These are phyloP conservation scores for Nemoura dubitans DNA, from an alignment of 2,888 invertebrate species.

Conservation along the genomic window DNA sequence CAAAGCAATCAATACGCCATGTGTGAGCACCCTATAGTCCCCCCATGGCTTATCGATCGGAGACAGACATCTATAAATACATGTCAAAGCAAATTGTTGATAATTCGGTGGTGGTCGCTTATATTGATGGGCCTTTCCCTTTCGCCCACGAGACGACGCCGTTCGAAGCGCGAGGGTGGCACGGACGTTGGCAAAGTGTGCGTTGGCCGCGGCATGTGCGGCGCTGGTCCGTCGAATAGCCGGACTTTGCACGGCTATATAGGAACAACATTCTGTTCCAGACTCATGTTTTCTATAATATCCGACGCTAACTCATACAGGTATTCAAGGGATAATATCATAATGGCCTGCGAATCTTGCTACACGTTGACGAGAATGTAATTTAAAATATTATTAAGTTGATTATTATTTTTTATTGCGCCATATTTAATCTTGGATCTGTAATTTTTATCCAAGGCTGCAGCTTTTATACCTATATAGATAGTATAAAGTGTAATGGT, in stretches of 20 bases:
- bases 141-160: neutral
- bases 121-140: neutral
- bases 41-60: neutral
- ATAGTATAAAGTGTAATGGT: slow-evolving; percentile 26
- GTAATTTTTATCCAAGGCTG: slow-evolving; percentile 38
- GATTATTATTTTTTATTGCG: slow-evolving; percentile 37
- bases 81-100: slow-evolving; percentile 9
- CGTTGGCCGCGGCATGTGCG: neutral
- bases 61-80: slow-evolving; percentile 1
- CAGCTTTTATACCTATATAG: neutral
- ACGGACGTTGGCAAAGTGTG: neutral
- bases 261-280: too few relatives aligned
- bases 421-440: slow-evolving; percentile 36
- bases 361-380: slow-evolving; percentile 22
- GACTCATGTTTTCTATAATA: neutral
- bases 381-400: slow-evolving; percentile 26
- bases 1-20: neutral
- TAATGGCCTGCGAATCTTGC: slow-evolving; percentile 8
- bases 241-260: too few relatives aligned
- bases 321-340: neutral
- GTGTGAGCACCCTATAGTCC: neutral
- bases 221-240: neutral
- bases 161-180: too few relatives aligned
- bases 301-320: neutral
- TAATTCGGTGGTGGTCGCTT: neutral